Evolutionary conservation across 2,113 vertebrate genomes (phyloP), one percentile per base, ranked within the genome.

Genomic region (Galemys pyrenaicus): DNA sequence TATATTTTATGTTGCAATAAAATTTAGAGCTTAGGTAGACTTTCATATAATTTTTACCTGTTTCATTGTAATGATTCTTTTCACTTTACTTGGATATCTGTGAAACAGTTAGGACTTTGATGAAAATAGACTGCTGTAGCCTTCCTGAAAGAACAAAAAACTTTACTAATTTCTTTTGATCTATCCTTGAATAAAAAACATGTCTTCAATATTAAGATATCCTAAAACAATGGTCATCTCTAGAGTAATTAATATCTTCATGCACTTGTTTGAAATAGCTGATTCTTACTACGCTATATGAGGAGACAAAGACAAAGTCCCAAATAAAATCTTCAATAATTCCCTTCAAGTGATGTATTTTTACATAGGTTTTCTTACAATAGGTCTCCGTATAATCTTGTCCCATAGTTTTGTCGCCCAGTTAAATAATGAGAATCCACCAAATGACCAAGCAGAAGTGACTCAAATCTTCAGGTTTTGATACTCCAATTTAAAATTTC

Each of bases 401-500:
- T 41, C 13, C 8, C 32, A 22, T 20, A 13, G 6, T 62, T 5
- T 64, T 17, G 9, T 56, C 64, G 15, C 39, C 44, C 73, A 17
- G 16, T 37, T 94, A 44, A 91, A 0, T 86, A 30, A 20, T 65
- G 37, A 51, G 20, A 91, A 68, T 51, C 44, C 30, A 35, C 17
- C 19, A 79, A 70, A 58, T 37, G 17, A 6, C 26, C 26, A 24
- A 67, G 46, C 62, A 20, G 41, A 65, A 54, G 3, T 17, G 22
- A 9, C 56, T n/a, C 37, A 81, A 39, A 79, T 28, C 20, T 82
- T 80, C 19, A 22, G 73, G 58, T 60, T 87, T 95, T 60, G 10
- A 78, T 78, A 35, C 81, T 56, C 32, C 58, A 3, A 77, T 51
- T 93, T 30, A 28, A 94, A 80, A 73, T 90, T 68, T 94, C 65